Conservation (phyloP, 2,888 invertebrate species). For the Orthosia gracilis region DNA sequence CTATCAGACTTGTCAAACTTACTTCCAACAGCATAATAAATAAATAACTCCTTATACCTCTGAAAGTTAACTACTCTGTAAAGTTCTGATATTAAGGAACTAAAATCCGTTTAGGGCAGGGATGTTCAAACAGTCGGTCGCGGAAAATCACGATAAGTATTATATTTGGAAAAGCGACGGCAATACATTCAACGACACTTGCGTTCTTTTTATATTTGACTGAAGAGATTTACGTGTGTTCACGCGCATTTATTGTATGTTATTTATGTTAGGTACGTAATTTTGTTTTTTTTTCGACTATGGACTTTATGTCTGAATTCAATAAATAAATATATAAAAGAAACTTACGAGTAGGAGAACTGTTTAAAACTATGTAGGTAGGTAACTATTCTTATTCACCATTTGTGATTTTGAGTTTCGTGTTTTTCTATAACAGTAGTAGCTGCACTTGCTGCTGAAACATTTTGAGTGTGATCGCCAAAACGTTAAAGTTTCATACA, state of each 20-base stretch:
- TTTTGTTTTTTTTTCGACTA: no score
- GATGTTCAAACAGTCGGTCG: neutral
- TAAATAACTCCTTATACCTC: slow-evolving; percentile 54
- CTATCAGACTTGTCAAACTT: slow-evolving; percentile 54
- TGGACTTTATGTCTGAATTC: no score
- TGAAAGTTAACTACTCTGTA: slow-evolving; percentile 69
- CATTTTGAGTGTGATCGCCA: neutral
- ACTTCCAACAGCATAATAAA: slow-evolving; percentile 59
- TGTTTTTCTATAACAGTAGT: neutral
- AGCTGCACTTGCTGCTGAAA: neutral
- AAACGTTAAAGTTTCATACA: neutral
- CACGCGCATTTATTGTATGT: no score
- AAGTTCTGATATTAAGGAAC: slow-evolving; percentile 81
- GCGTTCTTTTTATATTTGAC: no score
- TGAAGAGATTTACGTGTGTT: no score
- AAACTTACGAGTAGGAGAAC: no score
- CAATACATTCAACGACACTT: neutral
- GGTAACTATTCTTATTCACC: no score
- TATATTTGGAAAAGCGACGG: neutral
- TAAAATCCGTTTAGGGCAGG: slow-evolving; percentile 82
- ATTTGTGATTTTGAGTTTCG: neutral
- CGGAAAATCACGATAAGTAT: neutral
- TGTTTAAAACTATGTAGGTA: no score
- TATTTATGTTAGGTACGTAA: no score
- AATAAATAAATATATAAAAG: no score